phyloP scores from a whole-genome alignment of 1,140 invertebrate species.

The Drosophila murphyi region DNA sequence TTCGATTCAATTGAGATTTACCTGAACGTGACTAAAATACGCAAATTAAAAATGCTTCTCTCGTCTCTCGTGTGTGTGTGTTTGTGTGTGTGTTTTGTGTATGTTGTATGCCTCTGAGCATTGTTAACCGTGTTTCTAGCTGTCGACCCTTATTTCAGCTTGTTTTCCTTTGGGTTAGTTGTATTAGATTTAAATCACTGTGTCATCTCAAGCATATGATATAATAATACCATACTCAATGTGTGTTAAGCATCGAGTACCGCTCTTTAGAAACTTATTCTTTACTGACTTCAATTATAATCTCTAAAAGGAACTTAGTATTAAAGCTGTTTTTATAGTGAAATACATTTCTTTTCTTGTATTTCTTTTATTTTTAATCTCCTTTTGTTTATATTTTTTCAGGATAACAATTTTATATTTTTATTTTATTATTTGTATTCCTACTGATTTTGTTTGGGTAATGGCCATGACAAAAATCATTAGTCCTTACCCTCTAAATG shows the following conservation, averaged over 20 bases:
- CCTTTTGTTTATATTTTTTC: no score
- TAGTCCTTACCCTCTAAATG: no score
- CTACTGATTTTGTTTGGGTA: no score
- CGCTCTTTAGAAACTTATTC: no score
- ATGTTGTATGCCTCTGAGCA: conserved; percentile 36
- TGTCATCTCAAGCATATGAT: conserved; percentile 63
- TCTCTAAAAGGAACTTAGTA: no score
- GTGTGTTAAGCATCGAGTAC: background rate
- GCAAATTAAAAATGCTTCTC: conserved; percentile 77
- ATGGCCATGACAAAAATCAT: no score
- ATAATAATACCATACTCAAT: conserved; percentile 31
- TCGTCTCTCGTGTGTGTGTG: conserved; percentile 16
- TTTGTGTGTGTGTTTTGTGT: conserved; percentile 37
- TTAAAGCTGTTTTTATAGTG: no score
- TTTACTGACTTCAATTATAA: no score
- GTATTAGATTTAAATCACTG: conserved; percentile 64
- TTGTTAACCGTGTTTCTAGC: conserved; percentile 63
- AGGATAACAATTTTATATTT: no score
- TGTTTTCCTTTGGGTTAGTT: conserved; percentile 40
- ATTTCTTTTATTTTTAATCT: no score
- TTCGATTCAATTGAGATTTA: conserved; percentile 84
- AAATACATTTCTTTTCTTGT: no score
- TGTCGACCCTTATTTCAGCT: conserved; percentile 43
- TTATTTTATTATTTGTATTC: no score
- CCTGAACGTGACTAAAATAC: conserved; percentile 84